These are phyloP conservation scores for Parauchenoglanis ngamensis DNA, from an alignment of 2,797 vertebrate species.

Conservation along the genomic window DNA sequence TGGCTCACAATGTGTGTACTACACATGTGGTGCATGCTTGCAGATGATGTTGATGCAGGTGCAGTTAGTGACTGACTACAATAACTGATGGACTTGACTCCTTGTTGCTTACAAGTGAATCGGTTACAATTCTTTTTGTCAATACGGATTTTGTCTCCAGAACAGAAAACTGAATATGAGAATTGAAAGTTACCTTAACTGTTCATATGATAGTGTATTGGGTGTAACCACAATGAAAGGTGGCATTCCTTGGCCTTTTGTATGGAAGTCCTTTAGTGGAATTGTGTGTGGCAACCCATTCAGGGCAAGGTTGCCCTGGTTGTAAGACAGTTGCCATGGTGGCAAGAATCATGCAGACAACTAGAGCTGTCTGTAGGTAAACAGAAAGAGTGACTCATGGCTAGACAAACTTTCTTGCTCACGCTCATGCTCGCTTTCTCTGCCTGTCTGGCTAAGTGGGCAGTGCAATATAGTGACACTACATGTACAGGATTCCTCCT, in stretches of 20 bases:
- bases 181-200: not conserved
- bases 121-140: not conserved
- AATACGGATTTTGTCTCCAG: not conserved
- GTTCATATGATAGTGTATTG: not conserved
- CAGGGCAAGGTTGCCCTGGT: conserved; percentile 51
- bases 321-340: conserved; percentile 47
- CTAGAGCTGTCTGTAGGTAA: conserved; percentile 69
- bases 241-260: conserved; percentile 32
- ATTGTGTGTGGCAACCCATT: conserved; percentile 37
- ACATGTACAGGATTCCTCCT: conserved; percentile 30
- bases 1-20: not conserved
- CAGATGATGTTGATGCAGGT: not conserved
- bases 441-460: conserved; percentile 38
- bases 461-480: conserved; percentile 3
- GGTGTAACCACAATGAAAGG: conserved; percentile 31
- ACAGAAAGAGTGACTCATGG: conserved; percentile 80
- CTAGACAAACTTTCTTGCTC: conserved; percentile 58
- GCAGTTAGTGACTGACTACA: not conserved
- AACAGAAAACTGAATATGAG: not conserved
- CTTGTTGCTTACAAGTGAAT: not conserved
- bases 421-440: conserved; percentile 20
- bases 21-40: not conserved
- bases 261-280: conserved; percentile 38
- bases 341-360: conserved; percentile 58
- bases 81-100: not conserved